Conservation (phyloP, 2,797 vertebrate species). For the Scarus forsteni region DNA sequence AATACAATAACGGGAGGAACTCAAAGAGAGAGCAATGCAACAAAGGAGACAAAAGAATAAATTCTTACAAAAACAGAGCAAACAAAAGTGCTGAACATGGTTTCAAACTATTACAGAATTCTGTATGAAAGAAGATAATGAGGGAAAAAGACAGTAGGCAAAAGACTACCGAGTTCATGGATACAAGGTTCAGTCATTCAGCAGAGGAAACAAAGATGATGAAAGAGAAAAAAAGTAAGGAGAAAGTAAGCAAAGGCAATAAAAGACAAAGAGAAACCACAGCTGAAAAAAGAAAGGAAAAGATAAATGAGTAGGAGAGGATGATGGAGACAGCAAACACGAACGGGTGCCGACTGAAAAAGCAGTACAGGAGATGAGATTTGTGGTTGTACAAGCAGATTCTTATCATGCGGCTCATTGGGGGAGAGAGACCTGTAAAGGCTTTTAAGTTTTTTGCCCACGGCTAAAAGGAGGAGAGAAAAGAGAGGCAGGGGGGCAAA, state of each 20-base stretch:
- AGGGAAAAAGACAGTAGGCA: background rate
- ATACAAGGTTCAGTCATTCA: background rate
- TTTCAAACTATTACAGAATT: background rate
- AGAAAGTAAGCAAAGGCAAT: background rate
- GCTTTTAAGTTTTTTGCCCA: slow-evolving; percentile 81
- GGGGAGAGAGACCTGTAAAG: slow-evolving; percentile 75
- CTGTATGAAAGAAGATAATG: background rate
- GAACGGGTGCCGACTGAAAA: slow-evolving; percentile 10
- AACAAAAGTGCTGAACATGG: background rate
- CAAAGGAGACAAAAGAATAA: background rate
- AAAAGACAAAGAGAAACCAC: background rate
- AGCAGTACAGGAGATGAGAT: slow-evolving; percentile 49
- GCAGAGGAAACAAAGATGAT: background rate
- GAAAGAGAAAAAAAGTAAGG: slow-evolving; percentile 1
- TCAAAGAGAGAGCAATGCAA: background rate
- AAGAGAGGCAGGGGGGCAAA: background rate
- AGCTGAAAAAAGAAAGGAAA: slow-evolving; percentile 1
- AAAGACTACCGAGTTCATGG: background rate
- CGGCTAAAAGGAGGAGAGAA: slow-evolving; percentile 41
- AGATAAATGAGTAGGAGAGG: background rate
- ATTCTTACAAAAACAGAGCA: background rate
- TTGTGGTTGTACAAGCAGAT: slow-evolving; percentile 67
- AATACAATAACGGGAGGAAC: too few relatives aligned
- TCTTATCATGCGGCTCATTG: slow-evolving; percentile 81
- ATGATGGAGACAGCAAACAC: slow-evolving; percentile 31